A percentile compares a stretch with the other conserved stretches of the same genome.
These are phyloP conservation scores for Pristionchus pacificus DNA, from an alignment of 1,140 invertebrate species.

Conservation along the genomic window DNA sequence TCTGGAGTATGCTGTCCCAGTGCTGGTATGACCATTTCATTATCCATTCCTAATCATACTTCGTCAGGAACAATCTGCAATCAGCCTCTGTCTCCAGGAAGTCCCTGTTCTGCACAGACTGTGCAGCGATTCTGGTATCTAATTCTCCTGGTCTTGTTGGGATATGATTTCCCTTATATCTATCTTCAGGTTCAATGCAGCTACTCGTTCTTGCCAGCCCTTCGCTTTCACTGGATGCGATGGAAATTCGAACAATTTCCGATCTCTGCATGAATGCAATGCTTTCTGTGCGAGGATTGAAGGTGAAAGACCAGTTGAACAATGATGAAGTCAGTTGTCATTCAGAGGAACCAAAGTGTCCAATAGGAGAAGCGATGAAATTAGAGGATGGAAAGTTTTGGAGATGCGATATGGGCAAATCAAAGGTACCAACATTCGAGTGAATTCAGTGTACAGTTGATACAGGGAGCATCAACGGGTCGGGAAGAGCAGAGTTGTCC, in stretches of 20 bases:
- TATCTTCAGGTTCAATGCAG: background rate
- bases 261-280: background rate
- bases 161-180: background rate
- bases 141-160: background rate
- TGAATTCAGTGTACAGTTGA: too few relatives aligned
- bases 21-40: background rate
- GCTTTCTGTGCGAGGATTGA: background rate
- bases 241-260: background rate
- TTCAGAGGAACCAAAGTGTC: background rate
- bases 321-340: too few relatives aligned
- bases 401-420: background rate
- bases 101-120: background rate
- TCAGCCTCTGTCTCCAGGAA: background rate
- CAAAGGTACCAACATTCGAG: background rate
- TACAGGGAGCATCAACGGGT: too few relatives aligned
- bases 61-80: background rate
- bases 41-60: background rate
- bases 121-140: background rate
- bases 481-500: background rate
- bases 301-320: too few relatives aligned
- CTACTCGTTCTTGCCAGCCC: background rate
- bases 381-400: background rate
- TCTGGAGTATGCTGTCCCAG: background rate
- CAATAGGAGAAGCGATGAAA: background rate
- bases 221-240: background rate